These are phyloP conservation scores for Anolis carolinensis DNA, from an alignment of 2,113 vertebrate species.

Conservation along the genomic window DNA sequence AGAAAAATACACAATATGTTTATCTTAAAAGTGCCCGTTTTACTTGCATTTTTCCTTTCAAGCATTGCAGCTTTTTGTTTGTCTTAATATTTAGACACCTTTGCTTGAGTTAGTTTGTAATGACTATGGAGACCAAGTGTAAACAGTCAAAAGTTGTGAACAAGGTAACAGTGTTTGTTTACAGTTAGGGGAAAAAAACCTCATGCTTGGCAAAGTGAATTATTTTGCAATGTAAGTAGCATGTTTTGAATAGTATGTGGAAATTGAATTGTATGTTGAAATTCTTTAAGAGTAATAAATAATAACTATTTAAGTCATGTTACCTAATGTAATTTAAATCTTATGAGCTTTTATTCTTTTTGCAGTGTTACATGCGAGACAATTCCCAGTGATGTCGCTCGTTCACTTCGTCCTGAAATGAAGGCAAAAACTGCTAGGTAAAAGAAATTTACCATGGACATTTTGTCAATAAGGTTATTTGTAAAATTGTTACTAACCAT, in stretches of 20 bases:
- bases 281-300: conserved; percentile 22
- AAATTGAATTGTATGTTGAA: conserved; percentile 25
- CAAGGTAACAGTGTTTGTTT: conserved; percentile 46
- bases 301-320: conserved; percentile 23
- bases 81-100: conserved; percentile 38
- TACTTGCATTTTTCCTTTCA: background rate
- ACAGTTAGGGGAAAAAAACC: background rate
- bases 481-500: background rate
- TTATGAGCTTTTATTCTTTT: background rate
- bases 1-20: conserved; percentile 45
- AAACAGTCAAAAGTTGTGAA: conserved; percentile 63
- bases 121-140: conserved; percentile 70
- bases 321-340: background rate
- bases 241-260: background rate
- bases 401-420: conserved; percentile 48
- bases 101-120: conserved; percentile 61
- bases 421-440: conserved; percentile 64
- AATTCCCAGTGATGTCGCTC: conserved; percentile 33
- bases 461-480: background rate
- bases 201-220: conserved; percentile 21
- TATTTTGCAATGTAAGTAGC: conserved; percentile 41
- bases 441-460: conserved; percentile 31
- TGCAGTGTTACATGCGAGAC: conserved; percentile 44
- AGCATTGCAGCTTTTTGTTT: background rate
- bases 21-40: background rate